Evolutionary conservation across 2,888 invertebrate genomes (phyloP), one percentile per base, ranked within the genome.

Genomic region (Melitaea athalia): DNA sequence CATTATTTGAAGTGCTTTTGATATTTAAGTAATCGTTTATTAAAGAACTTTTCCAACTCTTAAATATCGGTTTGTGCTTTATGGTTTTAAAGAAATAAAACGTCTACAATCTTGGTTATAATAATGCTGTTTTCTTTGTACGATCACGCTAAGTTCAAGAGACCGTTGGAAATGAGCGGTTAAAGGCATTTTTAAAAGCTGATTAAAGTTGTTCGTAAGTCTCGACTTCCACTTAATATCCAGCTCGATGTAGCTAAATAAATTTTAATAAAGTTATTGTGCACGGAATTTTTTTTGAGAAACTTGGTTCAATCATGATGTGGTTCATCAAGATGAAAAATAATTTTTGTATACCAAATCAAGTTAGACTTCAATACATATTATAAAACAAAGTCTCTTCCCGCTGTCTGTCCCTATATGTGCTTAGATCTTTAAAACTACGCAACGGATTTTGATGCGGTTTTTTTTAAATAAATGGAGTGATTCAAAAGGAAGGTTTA

Each of bases 111-210:
- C 68, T 47, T 49, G 64, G 67, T 63, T 67, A 68, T 71, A 74
- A 68, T 71, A 72, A 68, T 69, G 49, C 70, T 50, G 64, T 67
- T 74, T 70, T 67, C 72, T 67, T 69, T 70, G 64, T 64, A 55
- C 70, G 49, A 68, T 66, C 66, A 68, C 69, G 69, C 67, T 65
- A 50, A 63, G 67, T 63, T 57, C 61, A 33, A 50, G 62, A 64
- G 60, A 15, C 43, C n/a, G 12, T 38, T 57, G n/a, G 60, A 52
- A 69, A 68, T 33, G 45, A 64, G 52, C 43, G 60, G 63, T 52
- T 53, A 43, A 43, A 52, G 61, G 49, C 49, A 64, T 47, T 69
- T 49, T 57, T 55, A 50, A 47, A 64, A 64, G 59, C 24, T 63
- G 47, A 63, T 45, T 64, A 64, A 68, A 64, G 60, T 55, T n/a